Conservation (phyloP, 2,888 invertebrate genomes). For the Tetropium fuscum region DNA sequence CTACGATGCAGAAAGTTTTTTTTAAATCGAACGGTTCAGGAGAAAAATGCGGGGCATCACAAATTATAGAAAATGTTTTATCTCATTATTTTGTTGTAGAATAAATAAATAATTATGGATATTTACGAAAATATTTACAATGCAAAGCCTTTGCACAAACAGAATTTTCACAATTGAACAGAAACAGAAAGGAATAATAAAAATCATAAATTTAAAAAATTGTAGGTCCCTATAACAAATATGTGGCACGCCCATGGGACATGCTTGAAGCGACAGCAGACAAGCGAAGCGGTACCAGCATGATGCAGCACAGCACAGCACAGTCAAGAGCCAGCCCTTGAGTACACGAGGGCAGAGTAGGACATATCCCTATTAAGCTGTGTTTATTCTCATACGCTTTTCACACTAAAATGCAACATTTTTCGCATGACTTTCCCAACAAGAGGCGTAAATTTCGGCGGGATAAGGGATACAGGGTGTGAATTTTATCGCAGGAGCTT, state of each 20-base stretch:
- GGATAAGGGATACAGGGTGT: not conserved
- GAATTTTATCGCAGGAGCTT: not conserved
- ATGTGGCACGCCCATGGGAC: conserved; percentile 10
- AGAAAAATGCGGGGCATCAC: too few relatives aligned
- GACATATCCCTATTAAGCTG: conserved; percentile 54
- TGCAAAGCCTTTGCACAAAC: too few relatives aligned
- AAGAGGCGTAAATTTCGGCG: not conserved
- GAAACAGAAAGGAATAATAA: too few relatives aligned
- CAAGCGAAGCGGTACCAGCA: conserved; percentile 45
- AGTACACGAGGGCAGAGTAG: conserved; percentile 52
- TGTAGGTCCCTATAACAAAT: conserved; percentile 7
- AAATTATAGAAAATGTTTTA: too few relatives aligned
- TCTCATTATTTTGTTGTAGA: too few relatives aligned
- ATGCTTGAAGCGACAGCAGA: conserved; percentile 20
- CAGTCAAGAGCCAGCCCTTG: conserved; percentile 53
- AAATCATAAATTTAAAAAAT: too few relatives aligned
- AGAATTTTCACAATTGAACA: too few relatives aligned
- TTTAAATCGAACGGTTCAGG: too few relatives aligned
- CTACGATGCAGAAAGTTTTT: too few relatives aligned
- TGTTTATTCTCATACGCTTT: conserved; percentile 53
- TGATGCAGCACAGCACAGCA: conserved; percentile 53
- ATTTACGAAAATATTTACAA: too few relatives aligned
- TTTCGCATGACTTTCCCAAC: conserved; percentile 8
- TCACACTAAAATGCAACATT: conserved; percentile 24
- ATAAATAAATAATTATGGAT: too few relatives aligned